Evolutionary conservation across 2,797 vertebrate species (phyloP).

Genomic region (Gymnoscopelus braueri): DNA sequence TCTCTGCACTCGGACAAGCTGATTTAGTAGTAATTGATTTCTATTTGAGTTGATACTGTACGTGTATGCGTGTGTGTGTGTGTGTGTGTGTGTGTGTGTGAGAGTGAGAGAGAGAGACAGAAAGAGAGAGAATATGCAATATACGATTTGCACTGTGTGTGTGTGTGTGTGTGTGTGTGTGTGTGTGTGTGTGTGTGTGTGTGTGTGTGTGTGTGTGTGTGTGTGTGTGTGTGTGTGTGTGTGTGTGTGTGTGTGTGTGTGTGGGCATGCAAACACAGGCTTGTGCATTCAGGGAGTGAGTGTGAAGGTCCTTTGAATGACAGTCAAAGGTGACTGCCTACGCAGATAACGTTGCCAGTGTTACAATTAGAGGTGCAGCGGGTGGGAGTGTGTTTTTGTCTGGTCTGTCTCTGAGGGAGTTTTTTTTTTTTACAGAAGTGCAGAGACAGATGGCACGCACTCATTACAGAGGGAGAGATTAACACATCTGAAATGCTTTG

Average conservation of each 20-base stretch:
- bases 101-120: background rate
- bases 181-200: constrained; percentile 8
- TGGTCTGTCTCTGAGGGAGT: constrained; percentile 45
- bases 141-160: constrained; percentile 11
- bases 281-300: constrained; percentile 23
- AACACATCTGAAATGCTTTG: constrained; percentile 60
- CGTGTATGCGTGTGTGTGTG: too few species aligned
- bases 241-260: constrained; percentile 10
- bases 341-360: constrained; percentile 25
- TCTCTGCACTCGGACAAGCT: background rate
- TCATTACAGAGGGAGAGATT: constrained; percentile 67
- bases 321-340: constrained; percentile 71
- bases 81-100: too few species aligned
- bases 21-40: background rate
- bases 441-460: constrained; percentile 68
- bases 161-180: constrained; percentile 10
- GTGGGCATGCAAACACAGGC: constrained; percentile 4
- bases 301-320: constrained; percentile 71
- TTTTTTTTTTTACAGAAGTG: constrained; percentile 75
- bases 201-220: constrained; percentile 2
- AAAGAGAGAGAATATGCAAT: constrained; percentile 19
- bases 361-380: constrained; percentile 65
- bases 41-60: background rate
- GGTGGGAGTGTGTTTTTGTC: constrained; percentile 26
- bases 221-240: background rate